Conservation (phyloP, 1,140 invertebrate species). For the Trichonephila inaurata region DNA sequence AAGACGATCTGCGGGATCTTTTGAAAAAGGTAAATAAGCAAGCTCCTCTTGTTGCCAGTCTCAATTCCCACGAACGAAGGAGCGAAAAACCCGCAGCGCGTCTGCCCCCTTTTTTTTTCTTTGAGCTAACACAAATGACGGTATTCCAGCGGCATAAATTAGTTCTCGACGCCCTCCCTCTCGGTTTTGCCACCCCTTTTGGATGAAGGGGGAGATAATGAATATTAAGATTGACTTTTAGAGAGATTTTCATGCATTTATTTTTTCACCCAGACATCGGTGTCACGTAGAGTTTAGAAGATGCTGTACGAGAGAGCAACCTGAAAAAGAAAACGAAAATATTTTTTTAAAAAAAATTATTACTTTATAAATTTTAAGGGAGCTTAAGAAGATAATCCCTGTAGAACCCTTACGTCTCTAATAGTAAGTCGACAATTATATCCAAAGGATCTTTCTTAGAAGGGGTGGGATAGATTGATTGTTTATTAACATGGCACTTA, state of each 20-base stretch:
- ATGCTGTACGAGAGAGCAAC: too few species aligned
- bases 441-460: too few species aligned
- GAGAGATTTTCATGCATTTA: not conserved
- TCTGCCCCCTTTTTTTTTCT: not conserved
- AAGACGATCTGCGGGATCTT: not conserved
- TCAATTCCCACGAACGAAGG: slow-evolving; percentile 2
- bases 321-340: too few species aligned
- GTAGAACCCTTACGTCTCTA: too few species aligned
- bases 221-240: slow-evolving; percentile 36
- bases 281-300: not conserved
- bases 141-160: slow-evolving; percentile 1
- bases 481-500: too few species aligned
- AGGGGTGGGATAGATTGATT: too few species aligned
- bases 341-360: too few species aligned
- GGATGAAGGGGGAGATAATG: not conserved
- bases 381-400: too few species aligned
- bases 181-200: not conserved
- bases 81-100: not conserved
- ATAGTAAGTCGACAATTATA: too few species aligned
- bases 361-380: too few species aligned
- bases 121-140: slow-evolving; percentile 25
- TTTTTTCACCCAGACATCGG: not conserved
- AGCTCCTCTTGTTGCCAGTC: not conserved
- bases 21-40: not conserved
- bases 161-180: not conserved